These are phyloP conservation scores for Megaustenia siamemsis DNA, from an alignment of 2,888 invertebrate genomes.

Conservation along the genomic window DNA sequence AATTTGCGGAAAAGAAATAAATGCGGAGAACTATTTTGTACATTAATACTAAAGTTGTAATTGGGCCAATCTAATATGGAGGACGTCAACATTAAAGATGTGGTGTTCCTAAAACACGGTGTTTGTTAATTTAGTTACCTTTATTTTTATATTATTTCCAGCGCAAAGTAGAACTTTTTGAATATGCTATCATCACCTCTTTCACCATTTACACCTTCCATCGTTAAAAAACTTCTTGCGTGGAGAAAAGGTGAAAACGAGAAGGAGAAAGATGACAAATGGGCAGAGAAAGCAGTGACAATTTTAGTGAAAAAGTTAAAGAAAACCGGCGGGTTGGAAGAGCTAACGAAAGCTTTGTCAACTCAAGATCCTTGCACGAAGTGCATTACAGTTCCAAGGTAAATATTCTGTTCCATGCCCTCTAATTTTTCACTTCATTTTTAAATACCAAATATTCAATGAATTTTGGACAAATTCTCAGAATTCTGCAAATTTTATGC, in stretches of 20 bases:
- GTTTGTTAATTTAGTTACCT: not conserved
- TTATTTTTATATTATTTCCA: not conserved
- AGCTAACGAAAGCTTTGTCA: slow-evolving; percentile 95
- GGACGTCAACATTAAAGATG: not conserved
- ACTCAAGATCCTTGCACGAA: slow-evolving; percentile 95
- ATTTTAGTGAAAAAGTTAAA: slow-evolving; percentile 98
- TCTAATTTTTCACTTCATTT: not conserved
- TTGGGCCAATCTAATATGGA: slow-evolving; percentile 28
- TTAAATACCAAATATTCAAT: too few relatives aligned
- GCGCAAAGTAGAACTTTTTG: too few relatives aligned
- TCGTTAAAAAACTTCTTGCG: slow-evolving; percentile 96
- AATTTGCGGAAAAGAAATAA: too few relatives aligned
- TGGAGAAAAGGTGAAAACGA: slow-evolving; percentile 90
- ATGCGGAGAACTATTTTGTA: slow-evolving; percentile 17
- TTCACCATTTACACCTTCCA: slow-evolving; percentile 91
- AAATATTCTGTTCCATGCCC: slow-evolving; percentile 52
- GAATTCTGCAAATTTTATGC: too few relatives aligned
- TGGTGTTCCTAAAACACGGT: not conserved
- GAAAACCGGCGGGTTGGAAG: slow-evolving; percentile 87
- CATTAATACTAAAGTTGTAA: not conserved
- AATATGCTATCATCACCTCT: slow-evolving; percentile 53
- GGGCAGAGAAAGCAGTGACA: slow-evolving; percentile 98
- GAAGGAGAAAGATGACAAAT: slow-evolving; percentile 88
- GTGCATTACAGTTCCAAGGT: slow-evolving; percentile 92
- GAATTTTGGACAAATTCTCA: too few relatives aligned